Evolutionary conservation across 2,888 invertebrate genomes (phyloP), one percentile per base, ranked within the genome.

Genomic region (Acrobasis suavella): DNA sequence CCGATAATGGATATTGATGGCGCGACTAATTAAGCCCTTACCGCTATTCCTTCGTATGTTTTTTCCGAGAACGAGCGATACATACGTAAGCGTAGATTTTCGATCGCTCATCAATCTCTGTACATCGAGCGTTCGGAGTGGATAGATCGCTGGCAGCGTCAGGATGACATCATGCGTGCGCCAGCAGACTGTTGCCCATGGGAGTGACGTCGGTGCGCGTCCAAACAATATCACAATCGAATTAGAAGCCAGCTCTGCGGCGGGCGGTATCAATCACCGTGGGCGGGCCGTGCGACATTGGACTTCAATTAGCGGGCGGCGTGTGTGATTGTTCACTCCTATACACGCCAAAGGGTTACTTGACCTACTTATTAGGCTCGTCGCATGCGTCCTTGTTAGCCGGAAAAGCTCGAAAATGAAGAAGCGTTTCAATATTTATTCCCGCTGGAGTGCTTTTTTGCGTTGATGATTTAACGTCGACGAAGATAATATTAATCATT

Each of bases 271-370:
- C 89, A 90, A 91, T 91, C 91, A 89, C 87, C 85, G 87, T 86
- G 87, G 90, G 90, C 87, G 91, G 86, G 85, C 86, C 72, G 86
- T 78, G 82, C 89, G 91, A 91, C 91, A 91, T 89, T 91, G 91
- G 90, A 89, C 89, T 91, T 91, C 91, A 91, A 91, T 92, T 92
- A 92, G 84, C 89, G 87, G 87, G 86, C 86, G 87, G 84, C 86
- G 86, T 82, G 83, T 83, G 85, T 88, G 89, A 89, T 89, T 89
- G 88, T 88, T 88, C 83, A 83, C 86, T 87, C 80, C 83, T 85
- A 80, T 79, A 83, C 83, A 83, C 75, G 77, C 81, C 80, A 87
- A 89, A 90, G 90, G 91, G 87, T 91, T 87, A 87, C 90, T 91
- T 90, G 91, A 89, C 91, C 91, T 81, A 91, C 84, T 90, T 91